Base-by-base conservation (phyloP, 2,113 vertebrate species). In the Cyprinodon variegatus region DNA sequence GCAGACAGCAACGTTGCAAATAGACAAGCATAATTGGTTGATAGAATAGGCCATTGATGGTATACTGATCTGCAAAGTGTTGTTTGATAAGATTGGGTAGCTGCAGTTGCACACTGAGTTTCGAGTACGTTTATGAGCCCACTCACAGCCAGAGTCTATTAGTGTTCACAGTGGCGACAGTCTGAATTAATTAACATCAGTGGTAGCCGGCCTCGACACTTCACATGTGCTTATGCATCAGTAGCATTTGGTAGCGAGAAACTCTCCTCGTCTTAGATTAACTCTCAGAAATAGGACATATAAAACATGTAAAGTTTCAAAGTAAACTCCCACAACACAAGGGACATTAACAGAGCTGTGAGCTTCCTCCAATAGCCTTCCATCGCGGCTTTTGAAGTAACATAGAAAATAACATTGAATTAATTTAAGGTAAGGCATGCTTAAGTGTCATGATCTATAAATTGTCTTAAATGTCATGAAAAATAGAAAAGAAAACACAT, bases 181-280 rank as follows among this genome's bases (percentile, higher is more conserved):
- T 90, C 86, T 72, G 71, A 66, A 77, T 73, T 86, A 86, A 90
- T 90, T 87, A 92, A 83, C 79, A 78, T 86, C 85, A 86, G 72
- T 59, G 81, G 79, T 83, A 72, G 78, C 79, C 72, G 2, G 50
- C 17, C 17, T 90, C 65, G 9, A 83, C 76, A 73, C 60, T 68
- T 63, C 22, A 41, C 69, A 77, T 15, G 46, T 79, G 73, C 67
- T 69, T 82, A 74, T 83, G 81, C 84, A 83, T 82, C 78, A 78
- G 65, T 57, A 48, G 39, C 65, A 61, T 81, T 50, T 63, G 74
- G 65, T 79, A 36, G 39, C 65, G 39, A 38, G 46, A 17, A 61
- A 22, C 12, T 38, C 37, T 46, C 65, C 11, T 14, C 4, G 37
- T 36, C n/a, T 59, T 20, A 9, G 50, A 13, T 69, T 39, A 40